Evolutionary conservation across 2,113 vertebrate genomes (phyloP).

Genomic region (Macrotis lagotis): DNA sequence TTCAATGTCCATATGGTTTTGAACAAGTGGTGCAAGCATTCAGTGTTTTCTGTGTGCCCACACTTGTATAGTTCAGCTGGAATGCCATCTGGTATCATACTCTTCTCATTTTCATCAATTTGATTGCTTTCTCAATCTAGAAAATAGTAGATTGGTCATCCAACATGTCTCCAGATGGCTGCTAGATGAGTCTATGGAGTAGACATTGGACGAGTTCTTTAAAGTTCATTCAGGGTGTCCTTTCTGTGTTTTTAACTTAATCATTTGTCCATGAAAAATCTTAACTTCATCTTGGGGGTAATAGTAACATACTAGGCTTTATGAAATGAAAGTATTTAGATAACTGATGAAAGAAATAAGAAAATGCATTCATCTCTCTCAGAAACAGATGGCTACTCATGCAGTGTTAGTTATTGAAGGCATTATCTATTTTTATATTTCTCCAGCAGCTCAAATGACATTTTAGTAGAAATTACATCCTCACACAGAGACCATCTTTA

Average conservation of each 20-base stretch:
- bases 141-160: conserved; percentile 58
- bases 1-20: conserved; percentile 62
- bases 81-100: conserved; percentile 64
- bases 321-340: conserved; percentile 50
- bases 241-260: conserved; percentile 34
- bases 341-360: conserved; percentile 55
- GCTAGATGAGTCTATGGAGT: conserved; percentile 35
- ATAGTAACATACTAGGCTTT: conserved; percentile 46
- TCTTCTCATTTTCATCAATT: conserved; percentile 57
- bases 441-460: conserved; percentile 64
- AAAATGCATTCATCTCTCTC: conserved; percentile 57
- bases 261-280: conserved; percentile 49
- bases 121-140: conserved; percentile 61
- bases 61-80: conserved; percentile 67
- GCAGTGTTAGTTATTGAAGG: conserved; percentile 68
- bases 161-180: conserved; percentile 61
- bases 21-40: conserved; percentile 62
- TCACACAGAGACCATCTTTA: conserved; percentile 57
- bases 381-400: conserved; percentile 75
- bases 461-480: conserved; percentile 57
- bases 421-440: conserved; percentile 66
- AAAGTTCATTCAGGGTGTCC: conserved; percentile 54
- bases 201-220: conserved; percentile 56
- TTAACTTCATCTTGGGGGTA: conserved; percentile 35
- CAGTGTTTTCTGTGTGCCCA: conserved; percentile 68